Evolutionary conservation across 2,888 invertebrate species (phyloP).

Genomic region (Anthophora plumipes): DNA sequence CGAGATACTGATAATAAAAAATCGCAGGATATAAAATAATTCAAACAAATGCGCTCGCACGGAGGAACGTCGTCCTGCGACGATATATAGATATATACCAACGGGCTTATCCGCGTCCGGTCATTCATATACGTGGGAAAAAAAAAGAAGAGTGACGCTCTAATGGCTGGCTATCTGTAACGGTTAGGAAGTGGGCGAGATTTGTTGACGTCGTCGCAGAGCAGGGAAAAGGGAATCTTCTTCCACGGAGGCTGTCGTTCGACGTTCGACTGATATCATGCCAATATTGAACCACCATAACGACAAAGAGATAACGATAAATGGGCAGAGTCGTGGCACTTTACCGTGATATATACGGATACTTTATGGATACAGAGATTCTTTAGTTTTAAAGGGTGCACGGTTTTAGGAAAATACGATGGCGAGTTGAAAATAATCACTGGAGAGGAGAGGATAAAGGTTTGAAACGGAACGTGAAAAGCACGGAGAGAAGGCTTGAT

Average conservation of each 20-base stretch:
- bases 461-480: slow-evolving; percentile 20
- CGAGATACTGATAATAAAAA: slow-evolving; percentile 83
- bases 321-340: background rate
- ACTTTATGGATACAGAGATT: background rate
- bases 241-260: slow-evolving; percentile 23
- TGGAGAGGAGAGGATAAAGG: background rate
- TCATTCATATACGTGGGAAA: slow-evolving; percentile 81
- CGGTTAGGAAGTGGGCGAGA: slow-evolving; percentile 80
- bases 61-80: slow-evolving; percentile 64
- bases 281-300: slow-evolving; percentile 33
- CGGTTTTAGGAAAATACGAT: background rate
- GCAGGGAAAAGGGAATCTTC: slow-evolving; percentile 38
- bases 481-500: slow-evolving; percentile 69
- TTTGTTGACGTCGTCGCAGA: slow-evolving; percentile 74
- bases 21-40: slow-evolving; percentile 84
- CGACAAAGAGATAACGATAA: slow-evolving; percentile 10
- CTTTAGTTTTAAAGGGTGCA: background rate
- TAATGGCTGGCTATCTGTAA: slow-evolving; percentile 81
- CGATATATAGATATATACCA: slow-evolving; percentile 80
- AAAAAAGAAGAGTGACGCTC: slow-evolving; percentile 77
- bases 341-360: background rate
- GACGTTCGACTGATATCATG: slow-evolving; percentile 22
- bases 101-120: slow-evolving; percentile 83
- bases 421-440: background rate
- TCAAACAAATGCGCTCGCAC: slow-evolving; percentile 82